A percentile compares a stretch with the other conserved stretches of the same genome.
Conservation (phyloP, 2,888 invertebrate species). For the Tipula helvola region DNA sequence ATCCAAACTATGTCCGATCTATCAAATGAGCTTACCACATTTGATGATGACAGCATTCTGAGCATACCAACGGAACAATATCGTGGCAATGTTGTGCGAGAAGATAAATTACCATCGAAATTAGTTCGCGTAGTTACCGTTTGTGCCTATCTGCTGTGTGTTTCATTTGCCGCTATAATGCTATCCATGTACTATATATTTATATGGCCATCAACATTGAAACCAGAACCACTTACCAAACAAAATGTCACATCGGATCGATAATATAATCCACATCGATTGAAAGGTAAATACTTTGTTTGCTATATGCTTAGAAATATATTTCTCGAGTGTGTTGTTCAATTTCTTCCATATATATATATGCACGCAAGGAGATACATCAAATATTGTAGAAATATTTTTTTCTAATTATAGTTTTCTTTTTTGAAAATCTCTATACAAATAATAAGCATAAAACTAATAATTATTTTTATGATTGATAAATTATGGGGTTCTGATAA, state of each 20-base stretch:
- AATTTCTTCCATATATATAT: background rate
- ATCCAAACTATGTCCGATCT: background rate
- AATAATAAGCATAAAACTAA: background rate
- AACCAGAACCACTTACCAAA: conserved; percentile 20
- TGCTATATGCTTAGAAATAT: background rate
- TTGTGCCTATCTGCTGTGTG: conserved; percentile 85
- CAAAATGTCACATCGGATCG: background rate
- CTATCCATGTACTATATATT: conserved; percentile 88
- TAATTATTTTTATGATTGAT: background rate
- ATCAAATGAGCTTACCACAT: background rate
- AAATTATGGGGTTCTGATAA: background rate
- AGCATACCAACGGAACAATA: background rate
- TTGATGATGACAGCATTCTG: background rate
- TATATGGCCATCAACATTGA: conserved; percentile 70
- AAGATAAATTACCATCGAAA: conserved; percentile 36
- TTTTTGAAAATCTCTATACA: background rate
- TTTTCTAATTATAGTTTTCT: background rate
- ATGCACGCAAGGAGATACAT: background rate
- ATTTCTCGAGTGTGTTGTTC: background rate
- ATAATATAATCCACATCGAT: background rate
- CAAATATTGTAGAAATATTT: background rate
- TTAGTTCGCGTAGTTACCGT: conserved; percentile 84
- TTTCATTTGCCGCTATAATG: conserved; percentile 87
- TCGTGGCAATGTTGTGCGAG: background rate
- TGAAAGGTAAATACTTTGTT: background rate